These are phyloP conservation scores for Tichodroma muraria DNA, from an alignment of 2,113 vertebrate species.

Conservation along the genomic window DNA sequence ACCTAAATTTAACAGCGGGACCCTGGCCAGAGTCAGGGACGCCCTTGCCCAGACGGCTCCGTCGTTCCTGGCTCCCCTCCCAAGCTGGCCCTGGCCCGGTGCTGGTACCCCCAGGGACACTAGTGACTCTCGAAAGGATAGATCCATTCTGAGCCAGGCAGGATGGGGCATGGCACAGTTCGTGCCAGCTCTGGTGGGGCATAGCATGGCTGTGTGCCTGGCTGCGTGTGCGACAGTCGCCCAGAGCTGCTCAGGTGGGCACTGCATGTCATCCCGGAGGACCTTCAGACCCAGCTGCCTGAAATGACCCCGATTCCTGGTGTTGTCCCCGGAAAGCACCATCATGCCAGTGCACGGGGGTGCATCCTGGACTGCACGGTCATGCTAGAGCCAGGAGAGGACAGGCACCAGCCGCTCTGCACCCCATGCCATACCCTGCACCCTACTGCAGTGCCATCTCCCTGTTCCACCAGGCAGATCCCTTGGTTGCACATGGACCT, in stretches of 20 bases:
- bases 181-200: too few relatives aligned
- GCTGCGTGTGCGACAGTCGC: not conserved
- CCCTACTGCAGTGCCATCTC: not conserved
- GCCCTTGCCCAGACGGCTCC: not conserved
- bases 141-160: not conserved
- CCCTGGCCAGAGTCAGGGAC: not conserved
- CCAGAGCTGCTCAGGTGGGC: not conserved
- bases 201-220: not conserved
- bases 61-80: not conserved
- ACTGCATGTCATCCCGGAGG: fast-evolving
- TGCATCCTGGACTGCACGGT: not conserved
- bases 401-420: fast-evolving
- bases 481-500: not conserved
- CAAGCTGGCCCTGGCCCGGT: not conserved
- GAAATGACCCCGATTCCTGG: fast-evolving
- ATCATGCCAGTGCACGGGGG: fast-evolving
- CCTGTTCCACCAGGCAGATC: not conserved
- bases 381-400: not conserved
- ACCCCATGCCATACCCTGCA: fast-evolving
- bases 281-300: not conserved
- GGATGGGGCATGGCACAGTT: not conserved
- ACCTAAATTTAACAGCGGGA: slow-evolving; percentile 31
- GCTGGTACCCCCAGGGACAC: not conserved
- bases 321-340: not conserved
- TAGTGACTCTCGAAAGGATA: not conserved